Evolutionary conservation across 1,140 invertebrate species (phyloP).

Genomic region (Drosophila tani): DNA sequence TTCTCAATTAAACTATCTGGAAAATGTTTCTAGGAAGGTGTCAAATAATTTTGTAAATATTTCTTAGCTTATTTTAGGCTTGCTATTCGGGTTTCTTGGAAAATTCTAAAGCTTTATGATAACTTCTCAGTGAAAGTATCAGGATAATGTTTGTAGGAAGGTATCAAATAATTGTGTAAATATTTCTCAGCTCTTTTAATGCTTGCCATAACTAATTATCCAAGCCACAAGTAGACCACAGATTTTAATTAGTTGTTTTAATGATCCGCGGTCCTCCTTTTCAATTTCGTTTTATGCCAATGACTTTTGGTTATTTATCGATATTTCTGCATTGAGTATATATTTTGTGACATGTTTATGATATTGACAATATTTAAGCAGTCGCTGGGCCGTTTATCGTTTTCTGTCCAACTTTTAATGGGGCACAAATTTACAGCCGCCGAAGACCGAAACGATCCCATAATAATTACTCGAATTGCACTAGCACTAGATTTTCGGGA

Average conservation of each 20-base stretch:
- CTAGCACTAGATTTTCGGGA: slow-evolving; percentile 7
- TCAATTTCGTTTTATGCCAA: neutral
- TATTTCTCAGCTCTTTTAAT: neutral
- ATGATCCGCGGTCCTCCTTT: neutral
- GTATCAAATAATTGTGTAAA: no score
- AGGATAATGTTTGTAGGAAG: no score
- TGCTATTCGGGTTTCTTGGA: no score
- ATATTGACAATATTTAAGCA: slow-evolving; percentile 23
- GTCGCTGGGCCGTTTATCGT: slow-evolving; percentile 22
- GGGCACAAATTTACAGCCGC: slow-evolving; percentile 36
- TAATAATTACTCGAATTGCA: slow-evolving; percentile 36
- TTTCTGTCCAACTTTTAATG: slow-evolving; percentile 44
- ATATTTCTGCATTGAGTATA: neutral
- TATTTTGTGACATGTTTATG: slow-evolving; percentile 1
- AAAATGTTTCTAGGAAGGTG: no score
- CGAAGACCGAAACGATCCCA: slow-evolving; percentile 38
- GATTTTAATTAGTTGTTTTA: neutral
- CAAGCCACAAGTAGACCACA: neutral
- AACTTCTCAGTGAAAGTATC: neutral
- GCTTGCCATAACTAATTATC: no score
- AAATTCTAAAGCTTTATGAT: neutral
- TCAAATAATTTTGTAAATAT: no score
- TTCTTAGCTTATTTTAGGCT: neutral
- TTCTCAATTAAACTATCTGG: no score
- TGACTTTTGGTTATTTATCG: neutral